phyloP scores from a whole-genome alignment of 2,888 invertebrate species.

The Augiades crinisus region DNA sequence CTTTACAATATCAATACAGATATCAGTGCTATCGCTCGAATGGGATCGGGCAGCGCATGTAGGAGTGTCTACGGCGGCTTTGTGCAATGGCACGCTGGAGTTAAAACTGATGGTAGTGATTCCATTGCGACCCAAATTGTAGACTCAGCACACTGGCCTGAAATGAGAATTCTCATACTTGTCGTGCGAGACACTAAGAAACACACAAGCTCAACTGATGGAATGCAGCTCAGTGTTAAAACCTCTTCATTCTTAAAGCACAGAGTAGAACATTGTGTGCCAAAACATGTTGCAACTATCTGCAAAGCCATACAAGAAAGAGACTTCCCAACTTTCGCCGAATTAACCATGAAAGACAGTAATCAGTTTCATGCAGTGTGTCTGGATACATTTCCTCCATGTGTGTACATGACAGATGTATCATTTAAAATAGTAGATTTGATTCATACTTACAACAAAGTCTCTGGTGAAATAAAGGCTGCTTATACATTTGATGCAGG shows the following conservation, averaged over 20 bases:
- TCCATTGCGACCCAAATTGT: conserved; percentile 89
- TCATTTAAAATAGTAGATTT: conserved; percentile 91
- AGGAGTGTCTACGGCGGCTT: conserved; percentile 97
- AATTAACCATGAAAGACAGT: conserved; percentile 97
- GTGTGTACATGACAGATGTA: conserved; percentile 94
- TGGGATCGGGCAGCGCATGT: conserved; percentile 98
- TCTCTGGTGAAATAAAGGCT: conserved; percentile 84
- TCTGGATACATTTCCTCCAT: conserved; percentile 96
- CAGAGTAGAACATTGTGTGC: conserved; percentile 87
- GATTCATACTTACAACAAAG: conserved; percentile 91
- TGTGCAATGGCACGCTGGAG: conserved; percentile 94
- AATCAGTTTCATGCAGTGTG: conserved; percentile 98
- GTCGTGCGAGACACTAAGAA: conserved; percentile 93
- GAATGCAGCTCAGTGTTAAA: conserved; percentile 90
- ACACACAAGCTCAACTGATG: conserved; percentile 91
- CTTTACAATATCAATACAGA: conserved; percentile 93
- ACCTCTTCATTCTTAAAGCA: conserved; percentile 92
- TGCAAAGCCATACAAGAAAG: conserved; percentile 81
- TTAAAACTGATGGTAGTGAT: conserved; percentile 84
- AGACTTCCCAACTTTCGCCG: conserved; percentile 93
- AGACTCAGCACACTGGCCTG: conserved; percentile 91
- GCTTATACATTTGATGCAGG: conserved; percentile 99
- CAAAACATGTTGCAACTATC: conserved; percentile 82
- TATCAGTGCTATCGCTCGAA: conserved; percentile 89
- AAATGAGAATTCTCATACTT: conserved; percentile 93